Conservation (phyloP, 2,888 invertebrate species). For the Clanis bilineata region DNA sequence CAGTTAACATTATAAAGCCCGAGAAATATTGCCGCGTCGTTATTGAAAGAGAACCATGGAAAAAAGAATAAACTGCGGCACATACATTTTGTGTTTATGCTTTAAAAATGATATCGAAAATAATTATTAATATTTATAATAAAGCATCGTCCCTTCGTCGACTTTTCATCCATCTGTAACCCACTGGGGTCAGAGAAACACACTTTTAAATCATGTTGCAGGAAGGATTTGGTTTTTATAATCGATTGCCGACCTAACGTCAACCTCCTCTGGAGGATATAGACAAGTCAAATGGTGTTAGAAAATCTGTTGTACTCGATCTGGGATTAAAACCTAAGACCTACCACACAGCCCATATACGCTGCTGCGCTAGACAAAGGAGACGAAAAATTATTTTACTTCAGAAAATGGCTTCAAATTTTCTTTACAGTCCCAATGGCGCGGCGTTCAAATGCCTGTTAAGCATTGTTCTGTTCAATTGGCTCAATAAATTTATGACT, state of each 20-base stretch:
- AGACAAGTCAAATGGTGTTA: no score
- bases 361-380: no score
- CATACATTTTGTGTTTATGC: neutral
- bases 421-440: neutral
- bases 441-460: neutral
- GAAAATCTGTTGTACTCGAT: no score
- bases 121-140: neutral
- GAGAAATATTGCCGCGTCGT: conserved; percentile 29
- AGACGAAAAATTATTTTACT: no score
- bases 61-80: neutral
- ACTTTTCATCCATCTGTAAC: no score
- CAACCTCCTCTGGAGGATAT: no score
- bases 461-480: conserved; percentile 12
- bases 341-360: no score
- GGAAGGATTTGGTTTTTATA: no score
- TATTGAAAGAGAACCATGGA: neutral
- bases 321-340: no score
- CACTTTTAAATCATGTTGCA: no score
- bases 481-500: conserved; percentile 10
- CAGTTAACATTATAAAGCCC: conserved; percentile 32
- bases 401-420: neutral
- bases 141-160: neutral
- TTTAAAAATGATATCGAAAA: neutral
- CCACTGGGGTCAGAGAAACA: no score
- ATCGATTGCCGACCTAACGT: no score